Percentiles rank a stretch among this genome's conserved stretches.
Evolutionary conservation across 2,797 vertebrate genomes (phyloP).

Genomic region (Synaphobranchus kaupii): DNA sequence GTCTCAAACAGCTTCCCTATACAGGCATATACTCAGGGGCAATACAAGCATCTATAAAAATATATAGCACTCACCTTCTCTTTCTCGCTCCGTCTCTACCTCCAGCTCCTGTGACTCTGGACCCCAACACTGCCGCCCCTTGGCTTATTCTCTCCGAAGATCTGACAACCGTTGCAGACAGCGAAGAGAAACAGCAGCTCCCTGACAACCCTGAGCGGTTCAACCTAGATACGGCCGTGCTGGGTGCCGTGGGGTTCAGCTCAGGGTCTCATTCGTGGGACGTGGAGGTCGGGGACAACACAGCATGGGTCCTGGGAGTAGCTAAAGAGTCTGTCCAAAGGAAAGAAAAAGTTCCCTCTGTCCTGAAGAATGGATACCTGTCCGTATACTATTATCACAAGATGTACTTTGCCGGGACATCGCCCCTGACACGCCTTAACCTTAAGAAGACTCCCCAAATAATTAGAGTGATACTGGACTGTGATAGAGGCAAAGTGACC

Average conservation of each 20-base stretch:
- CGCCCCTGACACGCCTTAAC: slow-evolving; percentile 62
- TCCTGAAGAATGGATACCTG: slow-evolving; percentile 68
- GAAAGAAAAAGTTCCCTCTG: slow-evolving; percentile 67
- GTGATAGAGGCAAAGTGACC: slow-evolving; percentile 59
- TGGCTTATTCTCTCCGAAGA: slow-evolving; percentile 71
- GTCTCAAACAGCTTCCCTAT: background rate
- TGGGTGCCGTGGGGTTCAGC: slow-evolving; percentile 59
- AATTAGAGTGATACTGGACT: slow-evolving; percentile 65
- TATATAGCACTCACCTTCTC: background rate
- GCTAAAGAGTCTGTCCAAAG: slow-evolving; percentile 61
- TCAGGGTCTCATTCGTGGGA: slow-evolving; percentile 64
- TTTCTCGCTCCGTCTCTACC: background rate
- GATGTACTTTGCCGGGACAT: slow-evolving; percentile 72
- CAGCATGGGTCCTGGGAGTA: slow-evolving; percentile 69
- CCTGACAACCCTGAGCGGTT: slow-evolving; percentile 71
- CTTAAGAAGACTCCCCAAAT: slow-evolving; percentile 57
- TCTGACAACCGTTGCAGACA: slow-evolving; percentile 63
- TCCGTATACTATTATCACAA: slow-evolving; percentile 70
- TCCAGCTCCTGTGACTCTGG: slow-evolving; percentile 67
- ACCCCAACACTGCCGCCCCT: slow-evolving; percentile 71
- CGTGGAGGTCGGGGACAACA: slow-evolving; percentile 66
- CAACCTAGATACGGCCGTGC: slow-evolving; percentile 62
- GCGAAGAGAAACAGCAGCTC: slow-evolving; percentile 60
- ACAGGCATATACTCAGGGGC: background rate
- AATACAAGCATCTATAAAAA: background rate